Evolutionary conservation across 1,140 invertebrate genomes (phyloP).

Genomic region (Lucilia sericata): DNA sequence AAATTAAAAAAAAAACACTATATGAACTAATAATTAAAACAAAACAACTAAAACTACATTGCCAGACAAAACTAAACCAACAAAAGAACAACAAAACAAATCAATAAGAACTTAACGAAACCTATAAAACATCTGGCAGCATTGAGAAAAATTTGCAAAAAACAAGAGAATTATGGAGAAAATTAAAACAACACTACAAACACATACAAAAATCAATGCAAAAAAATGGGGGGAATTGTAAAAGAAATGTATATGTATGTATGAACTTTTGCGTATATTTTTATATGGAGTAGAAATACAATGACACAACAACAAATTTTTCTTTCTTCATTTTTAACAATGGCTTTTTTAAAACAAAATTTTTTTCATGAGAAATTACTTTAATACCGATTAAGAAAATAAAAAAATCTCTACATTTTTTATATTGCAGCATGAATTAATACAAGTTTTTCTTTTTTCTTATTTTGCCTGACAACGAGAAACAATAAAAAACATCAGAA

Average conservation of each 20-base stretch:
- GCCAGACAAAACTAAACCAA: not conserved
- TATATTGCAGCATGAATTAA: no score
- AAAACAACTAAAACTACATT: not conserved
- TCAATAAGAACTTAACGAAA: conserved; percentile 39
- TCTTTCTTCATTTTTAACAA: not conserved
- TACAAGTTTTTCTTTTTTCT: not conserved
- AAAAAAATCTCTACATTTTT: no score
- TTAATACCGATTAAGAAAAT: not conserved
- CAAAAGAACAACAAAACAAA: not conserved
- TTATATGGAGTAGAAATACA: not conserved
- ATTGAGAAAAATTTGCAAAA: conserved; percentile 24
- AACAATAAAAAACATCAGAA: not conserved
- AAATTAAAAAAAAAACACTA: not conserved
- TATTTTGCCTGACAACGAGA: conserved; percentile 11
- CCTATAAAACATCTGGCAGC: not conserved
- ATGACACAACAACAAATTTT: conserved; percentile 41
- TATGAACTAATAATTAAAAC: not conserved
- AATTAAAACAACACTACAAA: conserved; percentile 54
- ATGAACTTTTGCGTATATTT: not conserved
- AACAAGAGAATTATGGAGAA: conserved; percentile 46
- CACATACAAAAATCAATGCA: conserved; percentile 47
- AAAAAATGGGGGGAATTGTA: conserved; percentile 48
- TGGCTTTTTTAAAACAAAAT: not conserved
- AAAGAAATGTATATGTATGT: conserved; percentile 28
- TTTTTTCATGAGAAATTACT: not conserved